phyloP scores from a whole-genome alignment of 92 coral and sea anemone genomes.

The Ricordea florida region DNA sequence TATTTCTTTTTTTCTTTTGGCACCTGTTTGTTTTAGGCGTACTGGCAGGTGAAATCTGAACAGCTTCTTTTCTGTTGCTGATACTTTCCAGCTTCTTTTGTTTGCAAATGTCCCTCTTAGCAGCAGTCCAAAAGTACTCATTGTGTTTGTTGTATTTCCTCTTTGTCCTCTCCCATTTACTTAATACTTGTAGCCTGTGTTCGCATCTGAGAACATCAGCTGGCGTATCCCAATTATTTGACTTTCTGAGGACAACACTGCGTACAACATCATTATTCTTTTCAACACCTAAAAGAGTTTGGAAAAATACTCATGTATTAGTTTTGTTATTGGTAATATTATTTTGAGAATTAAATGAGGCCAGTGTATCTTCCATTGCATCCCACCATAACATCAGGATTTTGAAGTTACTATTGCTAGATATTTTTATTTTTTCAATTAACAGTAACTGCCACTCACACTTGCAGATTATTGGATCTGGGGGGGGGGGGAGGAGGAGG shows the following conservation, averaged over 20 bases:
- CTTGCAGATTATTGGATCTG: no score
- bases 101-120: constrained; percentile 5
- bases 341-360: no score
- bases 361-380: no score
- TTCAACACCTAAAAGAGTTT: constrained; percentile 60
- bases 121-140: constrained; percentile 47
- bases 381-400: no score
- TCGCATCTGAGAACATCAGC: constrained; percentile 53
- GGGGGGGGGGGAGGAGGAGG: no score
- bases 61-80: not conserved
- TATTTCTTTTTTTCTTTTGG: no score
- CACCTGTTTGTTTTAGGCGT: no score
- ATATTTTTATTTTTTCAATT: no score
- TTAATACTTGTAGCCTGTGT: constrained; percentile 28
- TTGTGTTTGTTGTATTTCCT: constrained; percentile 22
- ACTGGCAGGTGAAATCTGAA: not conserved
- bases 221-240: constrained; percentile 67
- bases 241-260: constrained; percentile 41
- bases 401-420: no score
- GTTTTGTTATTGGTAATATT: no score
- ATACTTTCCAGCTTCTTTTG: constrained; percentile 1
- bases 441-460: no score
- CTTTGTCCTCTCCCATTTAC: constrained; percentile 11
- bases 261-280: constrained; percentile 67
- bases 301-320: no score